Evolutionary conservation across 2,888 invertebrate genomes (phyloP), one percentile per base, ranked within the genome.

Genomic region (Eupeodes latifasciatus): DNA sequence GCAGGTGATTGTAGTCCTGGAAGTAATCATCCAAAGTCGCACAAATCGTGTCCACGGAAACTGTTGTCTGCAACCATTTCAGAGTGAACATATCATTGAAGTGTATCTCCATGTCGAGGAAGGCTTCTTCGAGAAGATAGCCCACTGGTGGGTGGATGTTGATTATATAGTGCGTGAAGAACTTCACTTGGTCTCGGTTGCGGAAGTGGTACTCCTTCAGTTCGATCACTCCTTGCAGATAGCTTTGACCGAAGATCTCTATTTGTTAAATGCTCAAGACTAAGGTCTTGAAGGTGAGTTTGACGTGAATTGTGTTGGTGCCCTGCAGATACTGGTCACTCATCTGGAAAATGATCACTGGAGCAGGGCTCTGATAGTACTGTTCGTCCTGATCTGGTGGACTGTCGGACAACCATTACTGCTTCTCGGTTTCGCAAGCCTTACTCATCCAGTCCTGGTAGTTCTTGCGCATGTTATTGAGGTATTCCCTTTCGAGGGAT

Each of bases 331-430:
- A 98, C 94, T 99, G 99, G 94, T 99, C 98, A 89, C 99, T 97
- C 99, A 99, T 99, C 94, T 99, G 98, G 94, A 99, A 99, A 89
- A 99, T 97, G 84, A 99, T 98, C 88, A 99, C 97, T 5, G 99
- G 99, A 55, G 99, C 97, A 75, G 98, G 97, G 2, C 99, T 99
- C 92, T 98, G 97, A 94, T 96, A 98, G 92, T 97, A 98, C 69
- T 96, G 96, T 91, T 96, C 96, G 91, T 97, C 96, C 90, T 96
- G 96, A 86, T 98, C 98, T 0, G 98, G 98, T 89, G 96, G 95
- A 89, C 96, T 95, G 89, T 95, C 96, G 19, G 96, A 96, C 92
- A 96, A 96, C 99, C 99, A 99, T 93, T 99, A 99, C 92, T 97
- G 96, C 91, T 97, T 97, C 93, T 99, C 99, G 3, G 97, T 96